Evolutionary conservation across 2,797 vertebrate species (phyloP), one percentile per base, ranked within the genome.

Genomic region (Anisognathus igniventris): DNA sequence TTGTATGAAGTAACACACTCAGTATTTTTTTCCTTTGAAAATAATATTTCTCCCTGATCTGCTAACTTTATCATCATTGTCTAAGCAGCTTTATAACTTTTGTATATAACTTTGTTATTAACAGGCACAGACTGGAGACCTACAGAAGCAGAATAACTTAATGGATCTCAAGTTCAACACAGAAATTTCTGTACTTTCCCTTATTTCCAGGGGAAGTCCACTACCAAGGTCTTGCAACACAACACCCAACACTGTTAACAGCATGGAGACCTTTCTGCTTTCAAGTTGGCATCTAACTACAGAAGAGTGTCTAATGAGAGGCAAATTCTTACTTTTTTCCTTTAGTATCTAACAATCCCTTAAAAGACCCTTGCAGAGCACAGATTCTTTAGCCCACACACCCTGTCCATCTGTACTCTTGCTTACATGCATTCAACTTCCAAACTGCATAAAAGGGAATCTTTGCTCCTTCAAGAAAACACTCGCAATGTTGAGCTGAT

Each of bases 21-120:
- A 12, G 56, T 83, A 66, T 79, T 79, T 95, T 94, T 84, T 88
- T 35, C 70, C 84, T 79, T 90, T 91, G 62, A 94, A 96, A 97
- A 75, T 68, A 85, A 9, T 76, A 92, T 90, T 95, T 95, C 44
- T 95, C 68, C 92, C 92, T 91, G 68, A 91, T 87, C 57, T 95
- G 92, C 77, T 93, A 89, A 93, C 88, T 93, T 94, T 86, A 81
- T 96, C 79, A 73, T 83, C 78, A 51, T 90, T 89, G 80, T 85
- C 42, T 86, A 79, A 96, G 91, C 77, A 93, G 70, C 75, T 81
- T 95, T 96, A 31, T 82, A 94, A 78, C 80, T 96, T 97, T 60
- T 64, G 79, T 92, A 48, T 83, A 40, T 42, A 65, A 66, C 77
- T 91, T 93, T 68, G 87, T 44, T 57, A 60, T 54, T 57, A 56